phyloP scores from a whole-genome alignment of 37 sponge, comb jelly and placozoan species.

The Mnemiopsis leidyi region DNA sequence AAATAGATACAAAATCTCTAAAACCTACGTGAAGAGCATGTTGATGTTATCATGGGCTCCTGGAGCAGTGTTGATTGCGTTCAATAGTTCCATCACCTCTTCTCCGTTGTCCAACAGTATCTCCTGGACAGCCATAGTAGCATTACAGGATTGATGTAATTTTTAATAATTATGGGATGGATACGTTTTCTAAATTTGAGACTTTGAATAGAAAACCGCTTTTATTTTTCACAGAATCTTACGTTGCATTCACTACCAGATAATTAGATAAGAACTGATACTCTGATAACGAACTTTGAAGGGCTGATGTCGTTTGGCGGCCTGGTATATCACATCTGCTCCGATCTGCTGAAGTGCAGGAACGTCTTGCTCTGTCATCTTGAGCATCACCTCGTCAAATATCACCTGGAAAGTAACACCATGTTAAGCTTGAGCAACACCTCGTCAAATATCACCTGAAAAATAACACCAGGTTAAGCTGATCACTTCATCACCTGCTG shows the following conservation, averaged over 20 bases:
- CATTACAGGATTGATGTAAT: too few species aligned
- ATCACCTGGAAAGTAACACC: too few species aligned
- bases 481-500: too few species aligned
- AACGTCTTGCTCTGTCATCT: not conserved
- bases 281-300: conserved; percentile 22
- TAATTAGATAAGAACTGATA: not conserved
- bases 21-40: not conserved
- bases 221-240: too few species aligned
- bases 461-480: too few species aligned
- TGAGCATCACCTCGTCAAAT: conserved; percentile 40
- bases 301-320: not conserved
- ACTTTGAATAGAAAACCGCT: too few species aligned
- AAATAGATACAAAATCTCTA: too few species aligned
- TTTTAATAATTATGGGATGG: too few species aligned
- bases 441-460: conserved; percentile 51
- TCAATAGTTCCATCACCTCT: not conserved
- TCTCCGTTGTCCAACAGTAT: conserved; percentile 21
- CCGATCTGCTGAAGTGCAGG: not conserved
- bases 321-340: conserved; percentile 7
- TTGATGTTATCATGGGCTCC: conserved; percentile 21
- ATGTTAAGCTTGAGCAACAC: conserved; percentile 34
- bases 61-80: conserved; percentile 8
- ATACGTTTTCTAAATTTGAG: too few species aligned
- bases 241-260: not conserved
- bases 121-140: not conserved